These are phyloP conservation scores for Chlorodrepanis virens DNA, from an alignment of 2,113 vertebrate genomes.

Conservation along the genomic window DNA sequence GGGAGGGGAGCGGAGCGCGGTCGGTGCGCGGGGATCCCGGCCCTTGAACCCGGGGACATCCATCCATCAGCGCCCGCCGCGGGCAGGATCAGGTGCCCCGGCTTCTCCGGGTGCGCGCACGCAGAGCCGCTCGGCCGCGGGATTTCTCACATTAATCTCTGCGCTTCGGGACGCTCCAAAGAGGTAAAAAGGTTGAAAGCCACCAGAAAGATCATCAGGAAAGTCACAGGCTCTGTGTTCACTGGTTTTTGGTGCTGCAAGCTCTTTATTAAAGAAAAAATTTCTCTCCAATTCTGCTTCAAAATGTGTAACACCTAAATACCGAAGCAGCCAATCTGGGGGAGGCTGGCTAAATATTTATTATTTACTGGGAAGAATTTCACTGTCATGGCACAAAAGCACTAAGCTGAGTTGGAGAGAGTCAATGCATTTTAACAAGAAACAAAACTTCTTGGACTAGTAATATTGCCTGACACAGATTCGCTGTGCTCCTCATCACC, in stretches of 20 bases:
- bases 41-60: conserved; percentile 36
- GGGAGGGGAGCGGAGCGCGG: not conserved
- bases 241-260: not conserved
- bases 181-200: not conserved
- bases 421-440: not conserved
- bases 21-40: not conserved
- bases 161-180: not conserved
- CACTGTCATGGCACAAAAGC: not conserved
- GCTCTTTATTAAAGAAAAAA: not conserved
- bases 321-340: not conserved
- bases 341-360: not conserved
- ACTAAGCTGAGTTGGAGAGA: not conserved
- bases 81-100: conserved; percentile 22
- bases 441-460: not conserved
- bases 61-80: conserved; percentile 16
- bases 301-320: not conserved
- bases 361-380: not conserved
- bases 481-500: not conserved
- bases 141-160: conserved; percentile 14
- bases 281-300: not conserved
- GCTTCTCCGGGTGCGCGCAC: not conserved
- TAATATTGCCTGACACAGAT: not conserved
- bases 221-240: not conserved
- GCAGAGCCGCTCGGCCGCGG: not conserved
- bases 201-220: not conserved